Percentiles rank a stretch among this genome's conserved stretches.
Conservation (phyloP, 2,888 invertebrate genomes). For the Cosmia pyralina region DNA sequence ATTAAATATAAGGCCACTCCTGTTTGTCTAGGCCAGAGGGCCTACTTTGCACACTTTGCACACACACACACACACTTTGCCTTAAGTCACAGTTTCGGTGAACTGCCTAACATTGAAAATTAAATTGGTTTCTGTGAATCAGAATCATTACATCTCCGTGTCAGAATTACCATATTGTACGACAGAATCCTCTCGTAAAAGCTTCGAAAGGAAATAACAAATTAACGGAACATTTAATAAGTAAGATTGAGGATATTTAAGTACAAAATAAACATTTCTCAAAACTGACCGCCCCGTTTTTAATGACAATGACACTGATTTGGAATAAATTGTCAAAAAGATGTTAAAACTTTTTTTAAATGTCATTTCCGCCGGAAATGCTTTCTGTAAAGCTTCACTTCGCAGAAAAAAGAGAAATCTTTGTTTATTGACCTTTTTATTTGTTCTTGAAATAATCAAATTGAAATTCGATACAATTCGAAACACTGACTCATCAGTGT, state of each 20-base stretch:
- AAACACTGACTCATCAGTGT: constrained; percentile 14
- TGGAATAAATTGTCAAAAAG: constrained; percentile 43
- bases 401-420: constrained; percentile 23
- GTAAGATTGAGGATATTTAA: constrained; percentile 15
- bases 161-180: constrained; percentile 20
- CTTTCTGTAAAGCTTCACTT: constrained; percentile 14
- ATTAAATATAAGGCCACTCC: no score
- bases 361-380: constrained; percentile 54
- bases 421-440: constrained; percentile 32
- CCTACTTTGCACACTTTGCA: no score
- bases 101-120: constrained; percentile 3
- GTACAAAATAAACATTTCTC: constrained; percentile 43
- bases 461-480: constrained; percentile 25
- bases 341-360: constrained; percentile 37
- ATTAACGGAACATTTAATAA: constrained; percentile 23
- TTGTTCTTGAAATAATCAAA: constrained; percentile 41
- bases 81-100: constrained; percentile 1
- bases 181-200: not conserved
- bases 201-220: constrained; percentile 30
- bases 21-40: no score
- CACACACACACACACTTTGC: not conserved
- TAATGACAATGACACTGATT: constrained; percentile 35
- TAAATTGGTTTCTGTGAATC: constrained; percentile 33
- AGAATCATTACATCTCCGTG: not conserved
- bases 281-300: constrained; percentile 16